A percentile compares a stretch with the other conserved stretches of the same genome.
Conservation (phyloP, 2,888 invertebrate species). For the Fragum fragum region DNA sequence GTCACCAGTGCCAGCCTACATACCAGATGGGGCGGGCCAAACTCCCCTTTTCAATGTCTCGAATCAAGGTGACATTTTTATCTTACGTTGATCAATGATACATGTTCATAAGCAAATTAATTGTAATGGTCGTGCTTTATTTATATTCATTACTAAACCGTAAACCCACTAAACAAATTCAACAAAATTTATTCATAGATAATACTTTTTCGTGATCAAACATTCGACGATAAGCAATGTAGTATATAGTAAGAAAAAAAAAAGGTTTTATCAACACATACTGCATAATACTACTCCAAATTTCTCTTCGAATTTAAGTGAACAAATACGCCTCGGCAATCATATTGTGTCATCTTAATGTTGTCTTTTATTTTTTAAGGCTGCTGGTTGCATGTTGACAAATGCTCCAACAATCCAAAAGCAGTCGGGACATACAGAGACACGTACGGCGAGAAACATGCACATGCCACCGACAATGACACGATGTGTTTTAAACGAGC, state of each 20-base stretch:
- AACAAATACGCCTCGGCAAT: background rate
- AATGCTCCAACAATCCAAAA: slow-evolving; percentile 57
- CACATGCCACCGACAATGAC: slow-evolving; percentile 58
- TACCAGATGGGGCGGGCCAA: slow-evolving; percentile 53
- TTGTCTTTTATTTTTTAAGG: slow-evolving; percentile 59
- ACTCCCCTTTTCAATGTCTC: slow-evolving; percentile 30
- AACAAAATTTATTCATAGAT: background rate
- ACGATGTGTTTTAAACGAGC: slow-evolving; percentile 66
- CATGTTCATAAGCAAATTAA: background rate
- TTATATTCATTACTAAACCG: background rate
- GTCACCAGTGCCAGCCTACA: slow-evolving; percentile 47
- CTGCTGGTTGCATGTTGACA: slow-evolving; percentile 66
- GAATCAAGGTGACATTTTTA: background rate
- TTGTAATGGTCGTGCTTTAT: background rate
- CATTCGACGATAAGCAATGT: too few species aligned
- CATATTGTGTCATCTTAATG: too few species aligned
- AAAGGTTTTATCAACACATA: background rate
- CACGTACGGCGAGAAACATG: slow-evolving; percentile 54
- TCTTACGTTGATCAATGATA: background rate
- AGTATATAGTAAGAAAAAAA: too few species aligned
- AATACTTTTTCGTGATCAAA: too few species aligned
- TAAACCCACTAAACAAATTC: too few species aligned
- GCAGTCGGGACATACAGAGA: slow-evolving; percentile 59
- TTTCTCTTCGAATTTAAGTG: background rate
- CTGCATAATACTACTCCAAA: background rate